Percentiles rank a stretch among this genome's conserved stretches.
Conservation (phyloP, 2,797 vertebrate genomes). For the Hydrolagus colliei region DNA sequence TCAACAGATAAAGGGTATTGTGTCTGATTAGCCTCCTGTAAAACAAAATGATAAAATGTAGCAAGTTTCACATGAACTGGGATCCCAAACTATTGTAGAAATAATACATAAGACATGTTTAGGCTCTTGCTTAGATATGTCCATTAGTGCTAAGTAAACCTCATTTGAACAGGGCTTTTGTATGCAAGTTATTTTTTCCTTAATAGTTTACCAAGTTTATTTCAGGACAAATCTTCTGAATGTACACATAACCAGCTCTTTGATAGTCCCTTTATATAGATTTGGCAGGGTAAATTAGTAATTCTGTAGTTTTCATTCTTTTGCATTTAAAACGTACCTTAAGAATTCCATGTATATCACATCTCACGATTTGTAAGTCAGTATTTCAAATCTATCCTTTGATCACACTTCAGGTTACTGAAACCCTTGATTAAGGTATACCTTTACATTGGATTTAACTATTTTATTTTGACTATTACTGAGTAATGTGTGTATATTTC, state of each 20-base stretch:
- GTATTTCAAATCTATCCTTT: background rate
- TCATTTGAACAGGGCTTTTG: background rate
- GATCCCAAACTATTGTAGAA: background rate
- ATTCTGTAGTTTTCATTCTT: background rate
- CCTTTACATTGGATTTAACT: background rate
- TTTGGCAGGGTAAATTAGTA: no score
- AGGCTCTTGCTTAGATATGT: background rate
- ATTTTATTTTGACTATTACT: background rate
- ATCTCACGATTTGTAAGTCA: background rate
- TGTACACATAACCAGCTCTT: background rate
- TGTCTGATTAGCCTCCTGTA: background rate
- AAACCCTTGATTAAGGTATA: background rate
- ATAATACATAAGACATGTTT: slow-evolving; percentile 5
- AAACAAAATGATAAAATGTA: background rate
- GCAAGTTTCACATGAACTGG: background rate
- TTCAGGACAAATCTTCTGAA: slow-evolving; percentile 2
- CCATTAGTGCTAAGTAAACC: background rate
- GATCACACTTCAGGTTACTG: background rate
- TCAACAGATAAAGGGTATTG: background rate
- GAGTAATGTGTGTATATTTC: background rate
- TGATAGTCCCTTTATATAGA: background rate
- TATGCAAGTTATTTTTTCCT: background rate
- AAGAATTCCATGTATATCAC: background rate
- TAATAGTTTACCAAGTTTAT: background rate
- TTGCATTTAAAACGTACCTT: background rate